Evolutionary conservation across 2,888 invertebrate genomes (phyloP), one percentile per base, ranked within the genome.

Genomic region (Lysandra bellargus): DNA sequence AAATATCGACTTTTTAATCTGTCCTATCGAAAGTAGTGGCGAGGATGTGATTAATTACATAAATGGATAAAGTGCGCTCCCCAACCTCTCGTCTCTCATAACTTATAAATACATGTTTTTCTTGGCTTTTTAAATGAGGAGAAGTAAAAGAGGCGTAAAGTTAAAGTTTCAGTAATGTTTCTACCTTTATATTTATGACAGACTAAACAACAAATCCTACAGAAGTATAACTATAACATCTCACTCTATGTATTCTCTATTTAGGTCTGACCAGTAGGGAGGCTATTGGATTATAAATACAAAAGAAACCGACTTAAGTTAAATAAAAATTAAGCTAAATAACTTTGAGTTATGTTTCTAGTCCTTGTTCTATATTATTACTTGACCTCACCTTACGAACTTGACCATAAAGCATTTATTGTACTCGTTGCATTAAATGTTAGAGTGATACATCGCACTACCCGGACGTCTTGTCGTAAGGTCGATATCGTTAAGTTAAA

Each of bases 381-480:
- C 53, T 14, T 12, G 53, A 53, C 53, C 53, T 53, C 53, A 53
- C 53, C 14, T 53, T 23, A 61, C n/a, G 61, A 61, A 23, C 61
- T 61, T 64, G 64, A 64, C 64, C 30, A 64, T 7, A 9, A 61
- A 23, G 3, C 9, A 30, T 9, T 12, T 64, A 30, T 64, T 64
- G 9, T 30, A 23, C 64, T 64, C 9, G 64, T 64, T 64, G 64
- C 64, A 30, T 30, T 64, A 4, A 64, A 64, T 64, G 30, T 30
- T 64, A 64, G 40, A 40, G 74, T 78, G 80, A 79, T 53, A 30
- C 44, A 78, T 57, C 49, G 17, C 1, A 57, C 57, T 4, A 60
- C 78, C 60, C 44, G 53, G 69, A 57, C 37, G 75, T 69, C 78
- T 72, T 2, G 30, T 23, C 9, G 64, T 64, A 64, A 64, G 64